Evolutionary conservation across 2,888 invertebrate species (phyloP).

Genomic region (Therioaphis trifolii): DNA sequence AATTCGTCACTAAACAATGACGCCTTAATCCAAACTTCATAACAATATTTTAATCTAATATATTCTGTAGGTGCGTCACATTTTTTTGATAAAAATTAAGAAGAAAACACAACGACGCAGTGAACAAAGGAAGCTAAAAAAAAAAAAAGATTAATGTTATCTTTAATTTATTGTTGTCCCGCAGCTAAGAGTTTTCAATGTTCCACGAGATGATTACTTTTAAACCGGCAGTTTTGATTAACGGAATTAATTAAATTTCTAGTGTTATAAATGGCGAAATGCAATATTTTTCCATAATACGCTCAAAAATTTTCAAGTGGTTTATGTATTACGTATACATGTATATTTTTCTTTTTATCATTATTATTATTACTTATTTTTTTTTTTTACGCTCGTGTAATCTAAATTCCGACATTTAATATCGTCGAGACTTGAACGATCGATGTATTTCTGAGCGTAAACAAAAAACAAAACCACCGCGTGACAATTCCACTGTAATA

Average conservation of each 20-base stretch:
- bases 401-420: not conserved
- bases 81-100: conserved; percentile 34
- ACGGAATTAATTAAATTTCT: conserved; percentile 57
- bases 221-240: conserved; percentile 51
- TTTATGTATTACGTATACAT: not conserved
- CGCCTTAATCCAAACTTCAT: conserved; percentile 14
- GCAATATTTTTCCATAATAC: not conserved
- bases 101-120: conserved; percentile 3
- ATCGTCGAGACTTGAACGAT: not conserved
- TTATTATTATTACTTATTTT: not conserved
- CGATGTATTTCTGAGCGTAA: conserved; percentile 20
- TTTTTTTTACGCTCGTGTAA: not conserved
- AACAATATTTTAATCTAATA: conserved; percentile 31
- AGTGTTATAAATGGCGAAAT: not conserved
- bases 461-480: conserved; percentile 24
- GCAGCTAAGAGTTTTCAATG: conserved; percentile 44
- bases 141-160: conserved; percentile 53
- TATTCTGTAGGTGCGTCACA: not conserved
- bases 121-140: conserved; percentile 28
- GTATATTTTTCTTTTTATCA: not conserved
- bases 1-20: conserved; percentile 15
- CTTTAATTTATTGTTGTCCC: conserved; percentile 50
- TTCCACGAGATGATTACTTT: conserved; percentile 50
- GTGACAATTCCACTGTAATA: not conserved
- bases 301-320: not conserved